Conservation (phyloP, 2,113 vertebrate genomes). For the Junco hyemalis region DNA sequence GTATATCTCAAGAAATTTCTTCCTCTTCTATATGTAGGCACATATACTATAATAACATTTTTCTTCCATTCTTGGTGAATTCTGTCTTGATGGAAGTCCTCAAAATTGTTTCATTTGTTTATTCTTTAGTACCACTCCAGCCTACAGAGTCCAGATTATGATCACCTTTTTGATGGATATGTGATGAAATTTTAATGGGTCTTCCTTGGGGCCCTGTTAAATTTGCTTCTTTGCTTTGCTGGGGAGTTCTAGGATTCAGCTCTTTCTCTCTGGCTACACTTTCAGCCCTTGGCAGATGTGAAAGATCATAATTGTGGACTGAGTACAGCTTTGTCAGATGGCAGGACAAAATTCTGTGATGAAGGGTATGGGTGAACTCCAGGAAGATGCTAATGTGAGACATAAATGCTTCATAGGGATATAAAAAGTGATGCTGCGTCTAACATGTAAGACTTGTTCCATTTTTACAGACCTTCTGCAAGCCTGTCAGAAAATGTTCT, state of each 20-base stretch:
- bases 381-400: conserved; percentile 32
- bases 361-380: conserved; percentile 12
- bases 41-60: neutral
- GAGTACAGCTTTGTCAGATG: conserved; percentile 51
- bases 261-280: neutral
- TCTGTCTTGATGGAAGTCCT: neutral
- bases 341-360: neutral
- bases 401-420: neutral
- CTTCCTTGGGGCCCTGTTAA: neutral
- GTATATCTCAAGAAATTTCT: neutral
- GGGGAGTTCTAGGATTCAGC: neutral
- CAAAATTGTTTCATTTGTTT: neutral
- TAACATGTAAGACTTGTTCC: neutral
- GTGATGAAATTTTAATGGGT: neutral
- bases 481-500: neutral
- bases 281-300: conserved; percentile 12
- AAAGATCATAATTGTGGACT: neutral
- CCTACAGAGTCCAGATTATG: neutral
- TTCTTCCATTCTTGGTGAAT: neutral
- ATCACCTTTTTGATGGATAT: neutral
- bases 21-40: neutral
- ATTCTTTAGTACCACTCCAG: neutral
- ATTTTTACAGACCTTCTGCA: neutral
- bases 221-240: neutral
- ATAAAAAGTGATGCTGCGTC: neutral